These are phyloP conservation scores for Bostrychus sinensis DNA, from an alignment of 2,113 vertebrate genomes.

Conservation along the genomic window DNA sequence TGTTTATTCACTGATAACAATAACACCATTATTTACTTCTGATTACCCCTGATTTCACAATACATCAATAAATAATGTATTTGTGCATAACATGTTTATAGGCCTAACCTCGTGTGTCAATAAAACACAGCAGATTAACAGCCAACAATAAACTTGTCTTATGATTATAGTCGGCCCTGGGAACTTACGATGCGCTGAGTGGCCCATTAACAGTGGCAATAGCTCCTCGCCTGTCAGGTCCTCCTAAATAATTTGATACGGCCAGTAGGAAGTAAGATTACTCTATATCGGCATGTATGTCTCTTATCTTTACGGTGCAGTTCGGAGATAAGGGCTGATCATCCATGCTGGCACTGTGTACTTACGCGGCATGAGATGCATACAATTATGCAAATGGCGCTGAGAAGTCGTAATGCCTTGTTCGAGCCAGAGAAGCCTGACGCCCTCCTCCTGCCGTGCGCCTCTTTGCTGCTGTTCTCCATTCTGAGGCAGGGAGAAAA, in stretches of 20 bases:
- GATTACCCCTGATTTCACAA: no score
- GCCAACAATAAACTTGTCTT: constrained; percentile 31
- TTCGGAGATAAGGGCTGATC: constrained; percentile 79
- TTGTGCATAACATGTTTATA: neutral
- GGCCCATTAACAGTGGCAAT: constrained; percentile 42
- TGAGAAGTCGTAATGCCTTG: constrained; percentile 75
- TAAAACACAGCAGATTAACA: constrained; percentile 11
- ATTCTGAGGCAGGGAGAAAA: constrained; percentile 49
- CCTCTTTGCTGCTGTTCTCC: constrained; percentile 14
- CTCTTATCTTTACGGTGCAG: constrained; percentile 72
- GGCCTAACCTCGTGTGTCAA: constrained; percentile 9
- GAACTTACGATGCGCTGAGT: constrained; percentile 42
- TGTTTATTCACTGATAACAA: constrained; percentile 1
- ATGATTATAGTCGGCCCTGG: constrained; percentile 28
- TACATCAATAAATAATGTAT: constrained; percentile 3
- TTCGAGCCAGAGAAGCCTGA: constrained; percentile 50
- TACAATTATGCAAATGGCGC: constrained; percentile 80
- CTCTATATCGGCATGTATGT: constrained; percentile 67
- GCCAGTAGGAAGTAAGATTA: constrained; percentile 68
- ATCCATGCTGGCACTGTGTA: constrained; percentile 75
- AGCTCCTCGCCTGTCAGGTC: constrained; percentile 46
- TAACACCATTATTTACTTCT: neutral
- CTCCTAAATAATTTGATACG: constrained; percentile 73
- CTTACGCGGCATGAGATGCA: constrained; percentile 73
- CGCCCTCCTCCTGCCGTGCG: neutral